phyloP scores from a whole-genome alignment of 2,113 vertebrate species.

The Tychaedon coryphoeus region DNA sequence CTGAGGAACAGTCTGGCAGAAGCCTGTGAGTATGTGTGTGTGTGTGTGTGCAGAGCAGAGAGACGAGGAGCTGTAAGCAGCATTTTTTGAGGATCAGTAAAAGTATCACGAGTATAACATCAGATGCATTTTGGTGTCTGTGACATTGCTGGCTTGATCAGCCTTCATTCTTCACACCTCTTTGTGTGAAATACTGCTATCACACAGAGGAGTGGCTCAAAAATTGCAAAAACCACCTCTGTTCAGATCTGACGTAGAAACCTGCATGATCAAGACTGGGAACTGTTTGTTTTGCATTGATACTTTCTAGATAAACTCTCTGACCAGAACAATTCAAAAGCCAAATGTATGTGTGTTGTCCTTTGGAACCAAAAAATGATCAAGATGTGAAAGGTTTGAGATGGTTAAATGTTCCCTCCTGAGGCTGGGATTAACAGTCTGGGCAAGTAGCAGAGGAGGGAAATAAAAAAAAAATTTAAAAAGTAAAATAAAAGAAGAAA shows the following conservation, averaged over 20 bases:
- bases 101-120: not conserved
- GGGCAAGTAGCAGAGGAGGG: conserved; percentile 68
- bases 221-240: not conserved
- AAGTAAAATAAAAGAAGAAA: conserved; percentile 68
- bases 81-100: not conserved
- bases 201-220: not conserved
- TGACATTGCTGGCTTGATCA: not conserved
- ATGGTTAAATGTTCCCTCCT: conserved; percentile 55
- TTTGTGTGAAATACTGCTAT: not conserved
- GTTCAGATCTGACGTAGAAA: not conserved
- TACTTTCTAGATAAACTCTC: not conserved
- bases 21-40: not conserved
- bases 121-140: not conserved
- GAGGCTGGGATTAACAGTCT: conserved; percentile 66
- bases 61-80: not conserved
- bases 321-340: not conserved
- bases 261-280: not conserved
- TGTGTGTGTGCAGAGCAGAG: not conserved
- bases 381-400: conserved; percentile 14
- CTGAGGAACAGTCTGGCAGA: not conserved
- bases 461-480: not conserved
- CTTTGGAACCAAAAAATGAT: conserved; percentile 41
- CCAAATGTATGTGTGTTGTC: not conserved
- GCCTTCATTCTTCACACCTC: not conserved
- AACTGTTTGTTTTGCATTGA: not conserved